Evolutionary conservation across 2,797 vertebrate genomes (phyloP).

Genomic region (Syndactyla subalaris): DNA sequence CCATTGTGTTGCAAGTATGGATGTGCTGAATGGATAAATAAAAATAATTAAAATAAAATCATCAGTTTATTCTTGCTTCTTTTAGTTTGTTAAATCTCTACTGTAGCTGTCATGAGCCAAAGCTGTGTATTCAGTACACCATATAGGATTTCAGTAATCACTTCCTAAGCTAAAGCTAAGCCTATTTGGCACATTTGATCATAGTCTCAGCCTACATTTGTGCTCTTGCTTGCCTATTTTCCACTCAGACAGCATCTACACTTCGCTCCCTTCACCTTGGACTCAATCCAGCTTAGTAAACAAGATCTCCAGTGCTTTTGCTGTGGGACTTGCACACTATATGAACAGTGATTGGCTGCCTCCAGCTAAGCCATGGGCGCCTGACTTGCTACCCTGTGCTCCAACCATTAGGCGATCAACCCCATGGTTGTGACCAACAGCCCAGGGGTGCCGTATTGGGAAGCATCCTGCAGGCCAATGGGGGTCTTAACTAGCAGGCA

Average conservation of each 20-base stretch:
- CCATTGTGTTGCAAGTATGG: not conserved
- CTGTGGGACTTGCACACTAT: rapidly evolving
- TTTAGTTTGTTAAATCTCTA: not conserved
- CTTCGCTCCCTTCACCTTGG: not conserved
- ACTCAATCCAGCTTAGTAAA: not conserved
- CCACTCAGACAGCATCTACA: not conserved
- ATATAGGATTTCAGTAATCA: not conserved
- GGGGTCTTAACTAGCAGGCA: not conserved
- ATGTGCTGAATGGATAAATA: not conserved
- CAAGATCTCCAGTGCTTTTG: not conserved
- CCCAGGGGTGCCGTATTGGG: rapidly evolving
- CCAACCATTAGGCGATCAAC: not conserved
- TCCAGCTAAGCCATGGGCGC: not conserved
- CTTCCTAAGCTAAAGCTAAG: not conserved
- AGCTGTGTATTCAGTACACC: not conserved
- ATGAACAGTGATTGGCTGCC: not conserved
- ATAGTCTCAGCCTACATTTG: not conserved
- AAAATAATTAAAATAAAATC: not conserved
- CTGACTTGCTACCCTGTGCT: not conserved
- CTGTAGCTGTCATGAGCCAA: not conserved
- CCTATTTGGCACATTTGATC: not conserved
- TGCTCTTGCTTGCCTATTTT: not conserved
- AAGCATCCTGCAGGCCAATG: not conserved
- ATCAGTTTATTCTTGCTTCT: not conserved
- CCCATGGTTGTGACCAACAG: rapidly evolving